A percentile compares a stretch with the other conserved stretches of the same genome.
These are phyloP conservation scores for Platycheirus rosarum DNA, from an alignment of 2,888 invertebrate genomes.

Conservation along the genomic window DNA sequence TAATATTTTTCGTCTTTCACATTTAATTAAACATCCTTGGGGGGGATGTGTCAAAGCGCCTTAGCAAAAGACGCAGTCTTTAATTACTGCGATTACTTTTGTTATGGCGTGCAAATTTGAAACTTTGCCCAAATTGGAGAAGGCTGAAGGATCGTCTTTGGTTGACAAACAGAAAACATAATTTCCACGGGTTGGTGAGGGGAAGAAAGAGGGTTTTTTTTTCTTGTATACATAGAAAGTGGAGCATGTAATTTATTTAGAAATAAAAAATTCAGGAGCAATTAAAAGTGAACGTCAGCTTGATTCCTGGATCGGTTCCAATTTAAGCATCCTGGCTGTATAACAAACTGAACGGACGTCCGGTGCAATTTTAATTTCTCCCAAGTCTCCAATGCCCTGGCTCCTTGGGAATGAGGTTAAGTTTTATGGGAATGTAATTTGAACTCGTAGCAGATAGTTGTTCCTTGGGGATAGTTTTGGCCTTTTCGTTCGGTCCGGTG, in stretches of 20 bases:
- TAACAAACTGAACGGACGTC: slow-evolving; percentile 11
- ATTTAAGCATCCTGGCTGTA: neutral
- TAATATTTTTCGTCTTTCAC: slow-evolving; percentile 64
- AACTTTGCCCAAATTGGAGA: slow-evolving; percentile 64
- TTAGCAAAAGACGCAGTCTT: slow-evolving; percentile 46
- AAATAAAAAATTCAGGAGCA: slow-evolving; percentile 67
- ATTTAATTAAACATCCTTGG: slow-evolving; percentile 67
- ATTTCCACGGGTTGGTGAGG: neutral
- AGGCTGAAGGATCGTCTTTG: slow-evolving; percentile 33
- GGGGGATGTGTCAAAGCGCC: slow-evolving; percentile 61
- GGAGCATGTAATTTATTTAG: slow-evolving; percentile 64
- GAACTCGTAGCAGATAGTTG: slow-evolving; percentile 37
- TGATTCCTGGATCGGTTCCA: slow-evolving; percentile 62
- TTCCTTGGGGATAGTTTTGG: slow-evolving; percentile 39
- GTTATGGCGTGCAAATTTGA: slow-evolving; percentile 66
- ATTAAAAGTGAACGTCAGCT: slow-evolving; percentile 64
- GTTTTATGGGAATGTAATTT: slow-evolving; percentile 58
- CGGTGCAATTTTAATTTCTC: slow-evolving; percentile 38
- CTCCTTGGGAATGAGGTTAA: slow-evolving; percentile 51
- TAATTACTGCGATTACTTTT: slow-evolving; percentile 70
- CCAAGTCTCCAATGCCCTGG: slow-evolving; percentile 25
- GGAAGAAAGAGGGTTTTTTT: slow-evolving; percentile 7
- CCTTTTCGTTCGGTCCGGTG: slow-evolving; percentile 20
- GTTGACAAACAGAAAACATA: slow-evolving; percentile 28
- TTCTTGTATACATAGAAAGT: slow-evolving; percentile 21